phyloP scores from a whole-genome alignment of 2,797 vertebrate species.

The Loris lydekkerianus region DNA sequence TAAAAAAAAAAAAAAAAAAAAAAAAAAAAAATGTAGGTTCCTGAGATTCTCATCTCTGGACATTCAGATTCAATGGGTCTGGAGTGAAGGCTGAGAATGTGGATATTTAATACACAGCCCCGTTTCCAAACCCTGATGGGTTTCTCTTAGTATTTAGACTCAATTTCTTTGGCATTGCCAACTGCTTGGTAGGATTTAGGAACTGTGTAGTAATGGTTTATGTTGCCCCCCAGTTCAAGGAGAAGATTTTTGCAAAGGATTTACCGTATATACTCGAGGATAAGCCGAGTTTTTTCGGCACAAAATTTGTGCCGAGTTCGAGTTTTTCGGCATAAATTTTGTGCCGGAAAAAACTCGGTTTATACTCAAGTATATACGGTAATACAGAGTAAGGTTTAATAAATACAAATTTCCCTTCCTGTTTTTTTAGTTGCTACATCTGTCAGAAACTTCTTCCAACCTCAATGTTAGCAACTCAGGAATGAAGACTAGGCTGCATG shows the following conservation, averaged over 20 bases:
- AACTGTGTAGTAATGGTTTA: neutral
- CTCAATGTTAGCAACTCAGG: neutral
- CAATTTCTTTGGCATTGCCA: neutral
- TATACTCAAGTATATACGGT: too few species aligned
- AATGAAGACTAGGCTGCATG: neutral
- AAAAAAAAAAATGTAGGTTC: neutral
- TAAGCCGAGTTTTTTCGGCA: too few species aligned
- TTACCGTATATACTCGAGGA: neutral
- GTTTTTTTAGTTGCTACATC: slow-evolving; percentile 17
- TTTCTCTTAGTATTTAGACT: neutral
- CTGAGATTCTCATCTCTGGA: neutral
- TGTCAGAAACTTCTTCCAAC: neutral
- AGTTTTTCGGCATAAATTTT: too few species aligned
- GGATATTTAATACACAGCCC: neutral
- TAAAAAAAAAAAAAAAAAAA: neutral
- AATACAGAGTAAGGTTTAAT: slow-evolving; percentile 1
- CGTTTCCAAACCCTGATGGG: neutral
- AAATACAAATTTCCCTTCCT: neutral
- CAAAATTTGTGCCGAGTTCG: too few species aligned
- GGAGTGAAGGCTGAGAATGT: neutral
- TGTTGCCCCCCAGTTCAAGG: neutral
- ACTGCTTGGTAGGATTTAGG: neutral
- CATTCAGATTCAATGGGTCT: neutral
- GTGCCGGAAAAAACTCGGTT: too few species aligned
- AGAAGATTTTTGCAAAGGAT: slow-evolving; percentile 59